phyloP scores from a whole-genome alignment of 2,888 invertebrate genomes.

The Ichneumoninae sp. region DNA sequence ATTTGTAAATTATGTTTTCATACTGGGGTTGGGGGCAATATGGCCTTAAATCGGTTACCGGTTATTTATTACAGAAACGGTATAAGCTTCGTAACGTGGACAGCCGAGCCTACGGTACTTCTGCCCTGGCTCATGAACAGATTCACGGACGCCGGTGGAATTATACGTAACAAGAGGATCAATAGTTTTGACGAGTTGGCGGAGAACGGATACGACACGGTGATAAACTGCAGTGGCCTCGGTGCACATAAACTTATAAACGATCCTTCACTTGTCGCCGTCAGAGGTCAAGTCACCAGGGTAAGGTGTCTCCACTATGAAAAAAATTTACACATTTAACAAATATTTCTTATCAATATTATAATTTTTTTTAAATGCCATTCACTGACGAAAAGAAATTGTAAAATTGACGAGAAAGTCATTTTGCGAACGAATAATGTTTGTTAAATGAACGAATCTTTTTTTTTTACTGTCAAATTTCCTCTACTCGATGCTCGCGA shows the following conservation, averaged over 20 bases:
- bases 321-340: background rate
- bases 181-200: constrained; percentile 85
- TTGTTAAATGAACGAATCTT: too few relatives aligned
- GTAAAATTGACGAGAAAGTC: too few relatives aligned
- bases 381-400: too few relatives aligned
- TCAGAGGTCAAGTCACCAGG: constrained; percentile 91
- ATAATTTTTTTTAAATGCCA: background rate
- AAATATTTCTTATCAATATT: background rate
- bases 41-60: background rate
- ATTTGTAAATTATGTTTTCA: background rate
- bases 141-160: constrained; percentile 88
- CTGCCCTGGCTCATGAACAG: constrained; percentile 88
- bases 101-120: constrained; percentile 88
- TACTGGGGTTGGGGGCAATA: background rate
- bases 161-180: constrained; percentile 85
- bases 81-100: constrained; percentile 88
- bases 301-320: constrained; percentile 81
- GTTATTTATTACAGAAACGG: constrained; percentile 85
- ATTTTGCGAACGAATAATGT: too few relatives aligned
- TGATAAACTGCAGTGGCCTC: constrained; percentile 93
- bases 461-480: background rate
- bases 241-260: constrained; percentile 87
- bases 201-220: constrained; percentile 86
- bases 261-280: constrained; percentile 88
- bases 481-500: background rate